A percentile compares a stretch with the other conserved stretches of the same genome.
phyloP scores from a whole-genome alignment of 2,113 vertebrate genomes.

The Macquaria australasica region DNA sequence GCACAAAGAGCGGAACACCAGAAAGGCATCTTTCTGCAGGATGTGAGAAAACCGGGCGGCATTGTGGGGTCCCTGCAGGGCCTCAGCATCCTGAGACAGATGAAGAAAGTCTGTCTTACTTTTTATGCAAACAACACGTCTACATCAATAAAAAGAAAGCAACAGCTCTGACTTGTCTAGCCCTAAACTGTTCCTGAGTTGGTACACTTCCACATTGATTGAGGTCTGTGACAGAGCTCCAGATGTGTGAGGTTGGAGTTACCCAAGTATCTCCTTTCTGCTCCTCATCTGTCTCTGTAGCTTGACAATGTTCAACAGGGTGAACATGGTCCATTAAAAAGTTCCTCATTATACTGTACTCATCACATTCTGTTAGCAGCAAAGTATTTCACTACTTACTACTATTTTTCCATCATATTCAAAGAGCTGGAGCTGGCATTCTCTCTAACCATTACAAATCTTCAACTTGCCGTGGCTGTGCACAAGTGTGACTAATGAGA shows the following conservation, averaged over 20 bases:
- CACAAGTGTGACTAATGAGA: neutral
- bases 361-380: neutral
- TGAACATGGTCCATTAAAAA: neutral
- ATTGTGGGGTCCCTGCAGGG: constrained; percentile 85
- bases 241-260: neutral
- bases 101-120: neutral
- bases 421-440: neutral
- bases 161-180: neutral
- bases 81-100: constrained; percentile 88
- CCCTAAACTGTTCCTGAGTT: neutral
- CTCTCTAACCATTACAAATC: neutral
- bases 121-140: neutral
- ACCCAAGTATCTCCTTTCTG: too few species aligned
- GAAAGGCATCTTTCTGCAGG: constrained; percentile 97
- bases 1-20: constrained; percentile 96
- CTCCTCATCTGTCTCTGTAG: too few species aligned
- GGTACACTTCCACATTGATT: neutral
- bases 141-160: neutral
- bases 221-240: neutral
- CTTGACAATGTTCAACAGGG: neutral
- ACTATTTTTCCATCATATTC: neutral
- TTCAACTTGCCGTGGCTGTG: neutral
- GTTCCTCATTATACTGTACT: neutral
- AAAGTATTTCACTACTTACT: neutral
- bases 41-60: constrained; percentile 92